Base-by-base conservation (phyloP, 2,888 invertebrate species). In the Melikaiella ostensackeni region DNA sequence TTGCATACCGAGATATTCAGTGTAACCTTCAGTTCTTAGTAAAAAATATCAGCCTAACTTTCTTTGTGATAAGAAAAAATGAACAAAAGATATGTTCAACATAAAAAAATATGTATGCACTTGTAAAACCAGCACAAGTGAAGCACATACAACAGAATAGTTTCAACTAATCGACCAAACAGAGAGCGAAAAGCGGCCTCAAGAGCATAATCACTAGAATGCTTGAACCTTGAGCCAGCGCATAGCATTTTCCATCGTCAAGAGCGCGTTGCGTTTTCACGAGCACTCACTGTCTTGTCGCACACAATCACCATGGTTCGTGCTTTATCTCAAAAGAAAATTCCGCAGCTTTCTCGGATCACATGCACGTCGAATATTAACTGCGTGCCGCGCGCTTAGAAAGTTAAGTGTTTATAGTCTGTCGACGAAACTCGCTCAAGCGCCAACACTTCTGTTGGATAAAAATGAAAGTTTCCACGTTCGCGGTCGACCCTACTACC, bases 381-480 rank as follows among this genome's bases (percentile, higher is more conserved):
- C 75, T 57, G 55, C 79, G 77, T 61, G 77, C 79, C 82, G 77
- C 74, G 75, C 78, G 81, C 82, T 79, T 84, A 83, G 81, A 84
- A 82, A 83, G 78, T 82, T n/a, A 70, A 80, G 81, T 70, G 63
- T 75, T 21, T 38, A 24, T 70, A 66, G 55, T 77, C 63, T 73
- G 55, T 21, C 80, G 70, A 70, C 70, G n/a, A 70, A 70, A 80
- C 80, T 80, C 80, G 80, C 80, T 80, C 79, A 77, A 75, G 79
- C 82, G 81, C 82, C 82, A 79, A 82, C 82, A 79, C 79, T 81
- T 80, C 79, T 46, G 75, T 81, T 79, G 81, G 77, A 80, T 82
- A 81, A 80, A 83, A 84, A 84, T 81, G 82, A 83, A 83, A 83
- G 83, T 83, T 83, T 80, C 75, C 77, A 78, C 76, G 78, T 78